Evolutionary conservation across 2,888 invertebrate species (phyloP).

Genomic region (Caenorhabditis sp.): DNA sequence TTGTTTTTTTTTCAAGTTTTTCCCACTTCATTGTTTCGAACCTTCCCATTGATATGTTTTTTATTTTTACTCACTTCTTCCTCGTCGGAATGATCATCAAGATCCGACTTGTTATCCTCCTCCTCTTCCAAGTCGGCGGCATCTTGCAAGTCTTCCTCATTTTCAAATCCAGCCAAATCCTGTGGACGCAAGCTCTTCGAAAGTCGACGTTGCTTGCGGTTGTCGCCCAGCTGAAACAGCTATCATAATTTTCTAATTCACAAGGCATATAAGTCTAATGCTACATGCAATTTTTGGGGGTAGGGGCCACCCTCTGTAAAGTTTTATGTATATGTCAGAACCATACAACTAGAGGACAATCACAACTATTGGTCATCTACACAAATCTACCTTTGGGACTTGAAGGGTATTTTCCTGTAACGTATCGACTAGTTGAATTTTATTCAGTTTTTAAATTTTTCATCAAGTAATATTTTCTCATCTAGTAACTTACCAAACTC

Average conservation of each 20-base stretch:
- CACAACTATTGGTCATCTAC: slow-evolving; percentile 53
- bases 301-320: not conserved
- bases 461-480: too few species aligned
- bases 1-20: slow-evolving; percentile 3
- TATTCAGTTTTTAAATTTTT: slow-evolving; percentile 4
- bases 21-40: not conserved
- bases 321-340: slow-evolving; percentile 7
- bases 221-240: slow-evolving; percentile 66
- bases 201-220: slow-evolving; percentile 72
- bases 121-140: slow-evolving; percentile 66
- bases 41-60: slow-evolving; percentile 9
- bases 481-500: slow-evolving; percentile 59
- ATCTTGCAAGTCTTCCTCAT: slow-evolving; percentile 76
- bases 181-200: slow-evolving; percentile 79
- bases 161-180: slow-evolving; percentile 80
- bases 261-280: slow-evolving; percentile 10
- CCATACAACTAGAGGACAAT: slow-evolving; percentile 48
- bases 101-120: slow-evolving; percentile 66
- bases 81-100: slow-evolving; percentile 87
- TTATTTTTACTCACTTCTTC: slow-evolving; percentile 51
- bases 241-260: not conserved
- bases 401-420: slow-evolving; percentile 39
- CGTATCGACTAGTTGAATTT: not conserved
- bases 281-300: slow-evolving; percentile 41
- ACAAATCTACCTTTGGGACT: slow-evolving; percentile 64